Evolutionary conservation across 2,797 vertebrate genomes (phyloP), one percentile per base, ranked within the genome.

Genomic region (Glossophaga mutica): DNA sequence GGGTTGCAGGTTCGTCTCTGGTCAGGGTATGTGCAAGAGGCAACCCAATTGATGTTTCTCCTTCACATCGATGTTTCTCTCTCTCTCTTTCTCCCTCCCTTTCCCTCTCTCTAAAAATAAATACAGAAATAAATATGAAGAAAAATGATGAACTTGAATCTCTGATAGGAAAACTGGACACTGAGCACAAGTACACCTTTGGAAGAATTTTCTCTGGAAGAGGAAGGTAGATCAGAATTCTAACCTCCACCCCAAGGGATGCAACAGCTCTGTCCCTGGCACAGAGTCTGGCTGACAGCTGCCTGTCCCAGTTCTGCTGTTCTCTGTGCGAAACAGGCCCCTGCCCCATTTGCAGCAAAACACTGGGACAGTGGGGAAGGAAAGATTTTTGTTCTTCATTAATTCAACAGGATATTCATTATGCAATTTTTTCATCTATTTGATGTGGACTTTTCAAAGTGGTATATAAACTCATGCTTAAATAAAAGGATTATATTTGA

Each of bases 271-370:
- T 78, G 37, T 37, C 57, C 44, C 26, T 84, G 74, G 95, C 86
- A 52, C 26, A 57, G 37, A 91, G n/a, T 85, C 88, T 92, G 91
- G 55, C 18, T 42, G 90, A 79, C 90, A 96, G 92, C 71, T 94
- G 93, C 14, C 22, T 44, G 67, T 96, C 92, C 67, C 70, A 96
- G 85, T 52, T 86, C 87, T 84, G 2, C 24, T 87, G 7, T 92
- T 94, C 84, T 93, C 78, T 79, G 74, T 65, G 88, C 52, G 37
- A 92, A 97, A 87, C 74, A 46, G 81, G 84, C 85, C 94, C 92
- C 68, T 87, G 62, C 67, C 71, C 59, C 86, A 78, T 59, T 96
- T 95, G 94, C 65, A 95, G 78, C 55, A 81, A 94, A 92, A 95
- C 59, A 94, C n/a, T 52, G 39, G 29, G 8, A 82, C 26, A 59